A percentile compares a stretch with the other conserved stretches of the same genome.
Evolutionary conservation across 2,888 invertebrate genomes (phyloP).

Genomic region (Apoderus coryli): DNA sequence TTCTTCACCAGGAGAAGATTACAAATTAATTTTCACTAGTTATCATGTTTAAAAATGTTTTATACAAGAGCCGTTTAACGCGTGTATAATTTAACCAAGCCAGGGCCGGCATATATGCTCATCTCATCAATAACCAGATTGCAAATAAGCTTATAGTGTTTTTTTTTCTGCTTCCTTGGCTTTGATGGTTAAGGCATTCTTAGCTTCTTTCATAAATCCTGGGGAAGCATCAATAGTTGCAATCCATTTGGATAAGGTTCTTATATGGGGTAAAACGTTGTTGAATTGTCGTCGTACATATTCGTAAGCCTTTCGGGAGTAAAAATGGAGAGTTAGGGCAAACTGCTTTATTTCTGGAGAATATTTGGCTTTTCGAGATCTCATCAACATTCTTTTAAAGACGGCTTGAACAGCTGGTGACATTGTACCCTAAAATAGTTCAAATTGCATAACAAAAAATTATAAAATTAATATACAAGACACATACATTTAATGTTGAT

Average conservation of each 20-base stretch:
- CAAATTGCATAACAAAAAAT: background rate
- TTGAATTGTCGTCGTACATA: background rate
- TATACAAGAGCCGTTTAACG: too few species aligned
- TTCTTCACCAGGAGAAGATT: too few species aligned
- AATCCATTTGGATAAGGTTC: constrained; percentile 1
- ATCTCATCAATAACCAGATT: constrained; percentile 17
- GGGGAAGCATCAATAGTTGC: constrained; percentile 2
- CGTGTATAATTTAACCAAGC: too few species aligned
- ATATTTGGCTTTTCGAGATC: background rate
- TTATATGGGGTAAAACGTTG: background rate
- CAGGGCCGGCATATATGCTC: too few species aligned
- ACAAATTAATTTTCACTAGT: too few species aligned
- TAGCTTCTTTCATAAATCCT: constrained; percentile 1
- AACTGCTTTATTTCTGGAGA: background rate
- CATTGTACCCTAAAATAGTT: constrained; percentile 2
- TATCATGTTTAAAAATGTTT: too few species aligned
- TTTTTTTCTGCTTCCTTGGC: constrained; percentile 1
- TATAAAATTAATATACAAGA: background rate
- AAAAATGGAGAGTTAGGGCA: constrained; percentile 3
- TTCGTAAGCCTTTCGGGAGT: constrained; percentile 1
- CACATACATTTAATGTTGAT: constrained; percentile 1
- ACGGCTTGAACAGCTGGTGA: background rate
- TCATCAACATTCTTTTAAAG: constrained; percentile 1
- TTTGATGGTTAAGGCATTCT: background rate
- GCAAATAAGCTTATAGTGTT: constrained; percentile 2